A percentile compares a stretch with the other conserved stretches of the same genome.
phyloP scores from a whole-genome alignment of 1,140 invertebrate genomes.

The Euwallacea fornicatus region DNA sequence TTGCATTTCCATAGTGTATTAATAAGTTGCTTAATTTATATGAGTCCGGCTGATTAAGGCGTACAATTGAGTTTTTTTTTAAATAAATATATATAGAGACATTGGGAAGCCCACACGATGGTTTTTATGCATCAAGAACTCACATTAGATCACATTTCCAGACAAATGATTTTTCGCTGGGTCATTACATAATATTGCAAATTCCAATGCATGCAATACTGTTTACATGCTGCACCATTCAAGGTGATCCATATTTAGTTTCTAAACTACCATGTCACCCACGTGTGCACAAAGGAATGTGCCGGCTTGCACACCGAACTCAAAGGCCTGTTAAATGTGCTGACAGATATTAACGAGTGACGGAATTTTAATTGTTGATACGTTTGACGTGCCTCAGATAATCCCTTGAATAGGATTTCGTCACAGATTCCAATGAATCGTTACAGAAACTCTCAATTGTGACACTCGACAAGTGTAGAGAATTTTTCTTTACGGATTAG shows the following conservation, averaged over 20 bases:
- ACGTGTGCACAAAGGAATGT: constrained; percentile 16
- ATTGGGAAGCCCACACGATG: constrained; percentile 2
- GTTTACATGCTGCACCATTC: constrained; percentile 1
- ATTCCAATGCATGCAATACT: not conserved
- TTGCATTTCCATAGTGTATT: constrained; percentile 13
- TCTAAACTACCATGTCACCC: constrained; percentile 18
- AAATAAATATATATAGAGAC: no score
- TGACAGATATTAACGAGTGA: constrained; percentile 15
- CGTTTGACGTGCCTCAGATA: constrained; percentile 10
- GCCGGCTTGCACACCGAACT: not conserved
- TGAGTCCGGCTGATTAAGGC: constrained; percentile 13
- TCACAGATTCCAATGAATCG: no score
- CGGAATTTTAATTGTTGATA: constrained; percentile 20
- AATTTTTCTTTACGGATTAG: no score
- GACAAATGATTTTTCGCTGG: not conserved
- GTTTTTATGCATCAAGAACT: not conserved
- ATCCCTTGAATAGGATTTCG: not conserved
- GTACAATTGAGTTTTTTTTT: not conserved
- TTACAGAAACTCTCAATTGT: no score
- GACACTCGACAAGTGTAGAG: no score
- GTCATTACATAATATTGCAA: not conserved
- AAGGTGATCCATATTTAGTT: constrained; percentile 19
- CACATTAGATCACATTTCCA: not conserved
- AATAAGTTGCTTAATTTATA: constrained; percentile 21
- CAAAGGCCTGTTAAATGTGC: constrained; percentile 12